Conservation (phyloP, 2,888 invertebrate species). For the Parnassius apollo region DNA sequence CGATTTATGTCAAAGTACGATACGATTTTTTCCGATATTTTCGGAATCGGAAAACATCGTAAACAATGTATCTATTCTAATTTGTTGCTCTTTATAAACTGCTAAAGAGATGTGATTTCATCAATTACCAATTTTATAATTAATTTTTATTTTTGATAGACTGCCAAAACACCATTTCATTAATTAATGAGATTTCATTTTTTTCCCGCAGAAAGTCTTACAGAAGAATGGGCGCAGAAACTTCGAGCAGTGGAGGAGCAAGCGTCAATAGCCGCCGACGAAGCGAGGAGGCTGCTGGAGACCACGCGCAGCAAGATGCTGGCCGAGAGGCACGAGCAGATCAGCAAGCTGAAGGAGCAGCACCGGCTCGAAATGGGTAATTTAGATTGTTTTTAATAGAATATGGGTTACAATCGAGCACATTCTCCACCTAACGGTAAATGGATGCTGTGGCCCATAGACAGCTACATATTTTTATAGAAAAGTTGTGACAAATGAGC, state of each 20-base stretch:
- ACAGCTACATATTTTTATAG: background rate
- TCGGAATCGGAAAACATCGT: too few species aligned
- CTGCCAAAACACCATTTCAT: background rate
- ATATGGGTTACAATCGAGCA: too few species aligned
- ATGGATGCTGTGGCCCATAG: too few species aligned
- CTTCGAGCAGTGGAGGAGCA: constrained; percentile 57
- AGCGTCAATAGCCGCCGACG: constrained; percentile 59
- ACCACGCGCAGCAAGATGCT: constrained; percentile 56
- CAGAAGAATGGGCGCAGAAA: constrained; percentile 66
- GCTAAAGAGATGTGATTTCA: too few species aligned
- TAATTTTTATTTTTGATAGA: too few species aligned
- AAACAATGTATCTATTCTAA: too few species aligned
- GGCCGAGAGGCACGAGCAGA: constrained; percentile 62
- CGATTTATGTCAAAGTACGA: too few species aligned
- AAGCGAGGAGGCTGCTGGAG: constrained; percentile 64
- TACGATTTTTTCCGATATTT: too few species aligned
- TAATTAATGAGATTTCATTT: constrained; percentile 20
- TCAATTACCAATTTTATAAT: too few species aligned
- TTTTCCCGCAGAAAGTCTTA: constrained; percentile 50
- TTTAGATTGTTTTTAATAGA: constrained; percentile 16
- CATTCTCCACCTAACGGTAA: too few species aligned
- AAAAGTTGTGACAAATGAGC: too few species aligned
- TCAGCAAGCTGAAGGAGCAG: constrained; percentile 76
- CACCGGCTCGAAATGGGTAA: constrained; percentile 83
- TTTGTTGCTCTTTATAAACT: too few species aligned